Evolutionary conservation across 2,797 vertebrate genomes (phyloP).

Genomic region (Syngnathus acus): DNA sequence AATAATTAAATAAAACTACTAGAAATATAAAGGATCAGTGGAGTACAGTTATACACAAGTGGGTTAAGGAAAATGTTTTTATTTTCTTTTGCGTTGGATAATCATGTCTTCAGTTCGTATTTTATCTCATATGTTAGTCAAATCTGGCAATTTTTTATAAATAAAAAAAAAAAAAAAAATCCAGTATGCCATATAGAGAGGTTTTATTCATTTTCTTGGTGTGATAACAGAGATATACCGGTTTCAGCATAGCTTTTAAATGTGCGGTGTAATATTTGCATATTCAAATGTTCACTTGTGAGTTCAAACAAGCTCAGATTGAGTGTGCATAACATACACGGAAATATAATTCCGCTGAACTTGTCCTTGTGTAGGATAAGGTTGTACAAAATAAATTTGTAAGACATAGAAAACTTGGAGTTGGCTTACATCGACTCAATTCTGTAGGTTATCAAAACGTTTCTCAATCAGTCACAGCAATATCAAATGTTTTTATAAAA

Average conservation of each 20-base stretch:
- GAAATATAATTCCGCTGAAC: background rate
- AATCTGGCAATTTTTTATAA: background rate
- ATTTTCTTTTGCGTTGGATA: background rate
- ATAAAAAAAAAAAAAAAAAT: background rate
- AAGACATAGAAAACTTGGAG: background rate
- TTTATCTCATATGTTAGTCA: background rate
- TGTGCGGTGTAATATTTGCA: background rate
- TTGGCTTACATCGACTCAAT: background rate
- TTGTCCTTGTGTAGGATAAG: background rate
- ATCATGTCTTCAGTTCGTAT: background rate
- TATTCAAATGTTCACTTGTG: conserved; percentile 2
- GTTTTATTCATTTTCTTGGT: background rate
- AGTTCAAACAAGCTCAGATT: background rate
- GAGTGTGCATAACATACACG: background rate
- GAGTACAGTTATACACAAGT: too few species aligned
- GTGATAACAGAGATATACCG: background rate
- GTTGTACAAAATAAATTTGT: background rate
- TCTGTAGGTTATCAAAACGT: background rate
- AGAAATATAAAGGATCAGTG: too few species aligned
- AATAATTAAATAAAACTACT: too few species aligned
- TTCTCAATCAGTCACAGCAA: background rate
- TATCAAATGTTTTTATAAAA: background rate
- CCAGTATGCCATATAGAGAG: background rate
- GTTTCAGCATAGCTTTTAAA: background rate
- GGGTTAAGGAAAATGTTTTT: too few species aligned